Conservation (phyloP, 2,888 invertebrate genomes). For the Campoletis raptor region DNA sequence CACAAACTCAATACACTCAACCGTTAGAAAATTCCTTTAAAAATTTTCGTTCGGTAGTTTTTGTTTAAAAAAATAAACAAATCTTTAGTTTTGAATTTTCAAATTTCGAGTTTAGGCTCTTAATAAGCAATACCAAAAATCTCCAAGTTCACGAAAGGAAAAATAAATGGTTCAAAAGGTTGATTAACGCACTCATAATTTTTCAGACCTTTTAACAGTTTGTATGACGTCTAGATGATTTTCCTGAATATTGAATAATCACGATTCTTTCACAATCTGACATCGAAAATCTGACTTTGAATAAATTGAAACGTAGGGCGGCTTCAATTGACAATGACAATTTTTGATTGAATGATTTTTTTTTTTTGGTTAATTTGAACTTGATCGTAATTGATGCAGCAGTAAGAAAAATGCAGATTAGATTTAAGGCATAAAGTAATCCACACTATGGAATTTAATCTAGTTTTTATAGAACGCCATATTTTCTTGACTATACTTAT, state of each 20-base stretch:
- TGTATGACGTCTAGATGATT: neutral
- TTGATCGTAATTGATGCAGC: neutral
- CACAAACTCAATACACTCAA: too few relatives aligned
- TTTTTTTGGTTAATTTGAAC: neutral
- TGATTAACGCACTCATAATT: neutral
- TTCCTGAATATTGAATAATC: neutral
- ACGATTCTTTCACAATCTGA: neutral
- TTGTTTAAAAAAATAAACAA: too few relatives aligned
- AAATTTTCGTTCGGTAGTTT: too few relatives aligned
- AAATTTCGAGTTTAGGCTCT: too few relatives aligned
- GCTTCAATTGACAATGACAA: neutral
- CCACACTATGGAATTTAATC: constrained; percentile 25
- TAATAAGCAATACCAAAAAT: too few relatives aligned
- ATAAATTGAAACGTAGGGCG: neutral
- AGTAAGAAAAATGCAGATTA: neutral
- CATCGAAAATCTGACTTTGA: neutral
- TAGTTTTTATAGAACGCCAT: constrained; percentile 19
- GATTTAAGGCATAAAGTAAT: neutral
- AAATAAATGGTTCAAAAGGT: too few relatives aligned
- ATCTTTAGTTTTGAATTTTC: too few relatives aligned
- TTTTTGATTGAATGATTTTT: neutral
- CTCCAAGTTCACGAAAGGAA: too few relatives aligned
- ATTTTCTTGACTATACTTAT: constrained; percentile 7
- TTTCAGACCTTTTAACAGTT: neutral
- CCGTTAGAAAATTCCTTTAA: too few relatives aligned